These are phyloP conservation scores for Schrankia costaestrigalis DNA, from an alignment of 2,888 invertebrate species.

Conservation along the genomic window DNA sequence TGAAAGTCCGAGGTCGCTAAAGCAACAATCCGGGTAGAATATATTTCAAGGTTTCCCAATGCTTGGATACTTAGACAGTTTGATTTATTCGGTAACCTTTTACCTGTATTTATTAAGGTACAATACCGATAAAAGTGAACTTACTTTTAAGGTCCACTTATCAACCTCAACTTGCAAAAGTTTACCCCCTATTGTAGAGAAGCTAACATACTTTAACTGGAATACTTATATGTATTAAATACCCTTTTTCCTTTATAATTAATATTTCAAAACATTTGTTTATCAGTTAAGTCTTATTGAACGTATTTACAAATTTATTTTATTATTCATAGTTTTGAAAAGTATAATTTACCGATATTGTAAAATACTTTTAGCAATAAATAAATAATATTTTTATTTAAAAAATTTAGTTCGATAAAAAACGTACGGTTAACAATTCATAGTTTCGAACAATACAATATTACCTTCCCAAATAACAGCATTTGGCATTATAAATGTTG, in stretches of 20 bases:
- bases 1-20: constrained; percentile 54
- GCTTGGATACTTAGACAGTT: constrained; percentile 22
- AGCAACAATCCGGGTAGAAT: constrained; percentile 36
- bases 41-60: constrained; percentile 49
- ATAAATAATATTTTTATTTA: neutral
- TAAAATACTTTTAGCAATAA: too few relatives aligned
- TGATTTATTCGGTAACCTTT: constrained; percentile 24
- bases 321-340: too few relatives aligned
- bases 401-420: too few relatives aligned
- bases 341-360: too few relatives aligned
- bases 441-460: constrained; percentile 9
- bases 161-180: constrained; percentile 10
- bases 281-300: too few relatives aligned
- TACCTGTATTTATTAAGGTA: constrained; percentile 20
- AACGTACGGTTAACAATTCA: constrained; percentile 1
- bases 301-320: too few relatives aligned
- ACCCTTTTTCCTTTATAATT: too few relatives aligned
- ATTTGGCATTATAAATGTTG: constrained; percentile 22
- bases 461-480: constrained; percentile 18
- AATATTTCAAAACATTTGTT: too few relatives aligned
- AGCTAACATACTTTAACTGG: too few relatives aligned
- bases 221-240: too few relatives aligned
- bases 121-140: constrained; percentile 6
- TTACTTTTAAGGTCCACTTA: constrained; percentile 9
- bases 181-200: too few relatives aligned